Conservation (phyloP, 2,888 invertebrate genomes). For the Eueremaeus valkanovi region DNA sequence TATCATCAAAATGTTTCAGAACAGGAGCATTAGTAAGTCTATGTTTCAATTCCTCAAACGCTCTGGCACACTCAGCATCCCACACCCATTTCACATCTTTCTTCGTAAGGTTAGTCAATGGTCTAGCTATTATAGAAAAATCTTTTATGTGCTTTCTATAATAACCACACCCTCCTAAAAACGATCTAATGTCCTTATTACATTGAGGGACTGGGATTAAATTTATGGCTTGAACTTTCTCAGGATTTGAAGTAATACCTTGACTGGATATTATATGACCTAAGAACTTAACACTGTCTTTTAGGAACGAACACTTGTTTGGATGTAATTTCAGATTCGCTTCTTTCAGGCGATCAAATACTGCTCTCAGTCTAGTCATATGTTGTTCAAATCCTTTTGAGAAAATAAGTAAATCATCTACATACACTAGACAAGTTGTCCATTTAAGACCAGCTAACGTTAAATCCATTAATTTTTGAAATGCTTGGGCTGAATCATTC, state of each 20-base stretch:
- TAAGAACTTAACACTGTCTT: slow-evolving; percentile 39
- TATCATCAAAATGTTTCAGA: slow-evolving; percentile 46
- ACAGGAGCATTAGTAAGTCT: neutral
- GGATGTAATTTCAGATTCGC: slow-evolving; percentile 46
- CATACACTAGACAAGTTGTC: slow-evolving; percentile 45
- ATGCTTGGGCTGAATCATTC: slow-evolving; percentile 47
- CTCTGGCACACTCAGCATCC: neutral
- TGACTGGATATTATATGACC: slow-evolving; percentile 39
- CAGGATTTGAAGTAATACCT: slow-evolving; percentile 16
- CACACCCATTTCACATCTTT: neutral
- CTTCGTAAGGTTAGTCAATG: slow-evolving; percentile 37
- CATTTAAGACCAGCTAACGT: slow-evolving; percentile 45
- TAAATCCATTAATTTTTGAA: slow-evolving; percentile 48
- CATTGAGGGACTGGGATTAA: slow-evolving; percentile 13
- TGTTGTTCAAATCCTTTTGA: slow-evolving; percentile 45
- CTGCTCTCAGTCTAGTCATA: slow-evolving; percentile 36
- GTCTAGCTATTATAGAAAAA: slow-evolving; percentile 33
- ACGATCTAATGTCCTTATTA: neutral
- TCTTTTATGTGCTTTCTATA: slow-evolving; percentile 37
- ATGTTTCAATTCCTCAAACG: neutral
- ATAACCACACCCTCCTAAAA: slow-evolving; percentile 25
- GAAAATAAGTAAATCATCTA: slow-evolving; percentile 47
- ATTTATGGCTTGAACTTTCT: neutral
- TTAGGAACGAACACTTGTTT: slow-evolving; percentile 45
- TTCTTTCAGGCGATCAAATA: slow-evolving; percentile 43